Evolutionary conservation across 23 tunicate species (phyloP), one percentile per base, ranked within the genome.

Genomic region (Botrylloides violaceus): DNA sequence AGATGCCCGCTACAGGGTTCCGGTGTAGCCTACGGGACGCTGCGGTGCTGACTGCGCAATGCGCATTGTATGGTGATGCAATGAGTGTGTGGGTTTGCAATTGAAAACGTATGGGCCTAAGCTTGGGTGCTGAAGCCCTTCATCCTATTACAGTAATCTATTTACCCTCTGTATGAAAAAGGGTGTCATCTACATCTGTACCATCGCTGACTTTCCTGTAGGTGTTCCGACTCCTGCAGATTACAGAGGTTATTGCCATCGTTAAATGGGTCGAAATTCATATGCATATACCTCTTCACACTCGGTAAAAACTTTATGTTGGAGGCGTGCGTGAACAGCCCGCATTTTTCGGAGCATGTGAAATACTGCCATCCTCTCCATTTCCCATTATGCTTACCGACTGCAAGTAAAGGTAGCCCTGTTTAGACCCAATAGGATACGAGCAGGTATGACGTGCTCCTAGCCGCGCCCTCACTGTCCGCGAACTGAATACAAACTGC

Each of bases 281-380:
- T 7, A 23, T 7, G 29, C 27, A 7, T 7, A 59, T n/a, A 63
- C 62, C 66, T 77, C 34, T 85, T 58, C 18, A 22, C 64, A 24
- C 21, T 39, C 35, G 58, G 59, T n/a, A 56, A 36, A 53, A 83
- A 90, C 12, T 80, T 65, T 31, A 90, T 66, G 34, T 90, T 83
- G 49, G 84, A 61, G 5, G 97, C 81, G 74, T 90, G 97, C 9
- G 97, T 83, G 70, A 90, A 90, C 25, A 90, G 27, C 4, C 97
- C 97, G 64, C 62, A 70, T 20, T 83, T 66, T n/a, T 58, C 62
- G 26, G 84, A 73, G 28, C 90, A 83, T 56, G 87, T 78, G 47
- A 90, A 90, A 71, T 90, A 90, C 23, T 90, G 85, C 32, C 83
- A 48, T 39, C 97, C 97, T 61, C 90, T 83, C 87, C 87, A 90